Evolutionary conservation across 1,140 invertebrate species (phyloP), one percentile per base, ranked within the genome.

Genomic region (Vollenhovia emeryi): DNA sequence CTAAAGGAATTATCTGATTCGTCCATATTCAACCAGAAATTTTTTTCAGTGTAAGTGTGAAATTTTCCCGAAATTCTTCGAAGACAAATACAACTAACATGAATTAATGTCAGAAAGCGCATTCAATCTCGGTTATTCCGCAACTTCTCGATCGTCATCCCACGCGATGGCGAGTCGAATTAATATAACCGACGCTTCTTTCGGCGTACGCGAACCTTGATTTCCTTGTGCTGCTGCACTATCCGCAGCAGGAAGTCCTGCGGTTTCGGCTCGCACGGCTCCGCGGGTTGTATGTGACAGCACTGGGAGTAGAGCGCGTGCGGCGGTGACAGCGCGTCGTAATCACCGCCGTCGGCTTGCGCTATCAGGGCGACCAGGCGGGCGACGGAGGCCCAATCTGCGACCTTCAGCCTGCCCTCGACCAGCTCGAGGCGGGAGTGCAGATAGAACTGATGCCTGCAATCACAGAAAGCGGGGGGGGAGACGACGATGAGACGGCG

Each of bases 391-490:
- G 96, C 95, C 95, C 96, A 96, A 87, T 97, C 96, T 2, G 95
- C 94, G 5, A 97, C 96, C 15, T 96, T 96, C 13, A 98, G 94
- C 69, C 96, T 95, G 1, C 96, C 97, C 90, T 98, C 97, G 36
- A 96, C 94, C 36, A 98, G 94, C 90, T 98, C 97, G 3, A 97
- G 94, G 87, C 96, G 96, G 0, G 97, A 97, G 93, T 98, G 97
- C 30, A 98, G 95, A 92, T 98, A 98, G 93, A 98, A 98, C 91
- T 97, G 96, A 93, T 98, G 97, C 74, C 97, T 97, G 94, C 83
- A 94, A 95, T 89, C 87, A 91, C 74, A 93, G 40, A 68, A 84
- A 62, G 74, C 43, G 21, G 6, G 15, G 36, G 60, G 21, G 6
- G 15, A 30, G 60, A 69, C 11, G 40, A 36, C 9, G 43, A 64